Percentiles rank a stretch among this genome's conserved stretches.
Evolutionary conservation across 2,888 invertebrate species (phyloP).

Genomic region (Lucinisca nassula): DNA sequence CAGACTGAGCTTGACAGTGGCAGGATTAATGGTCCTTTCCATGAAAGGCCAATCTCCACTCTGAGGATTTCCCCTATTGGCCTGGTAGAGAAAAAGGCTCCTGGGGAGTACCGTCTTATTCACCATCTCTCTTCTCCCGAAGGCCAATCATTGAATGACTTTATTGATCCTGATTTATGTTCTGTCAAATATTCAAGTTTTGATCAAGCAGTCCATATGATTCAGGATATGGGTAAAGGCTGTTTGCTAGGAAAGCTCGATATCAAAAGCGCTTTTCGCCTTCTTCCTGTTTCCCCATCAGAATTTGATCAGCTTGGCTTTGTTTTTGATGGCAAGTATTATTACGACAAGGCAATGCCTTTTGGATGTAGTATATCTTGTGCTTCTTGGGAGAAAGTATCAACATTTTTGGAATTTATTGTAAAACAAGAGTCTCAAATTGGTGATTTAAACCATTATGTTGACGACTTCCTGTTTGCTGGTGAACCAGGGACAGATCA

Average conservation of each 20-base stretch:
- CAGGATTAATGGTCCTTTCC: not conserved
- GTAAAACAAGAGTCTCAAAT: no score
- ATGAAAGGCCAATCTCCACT: not conserved
- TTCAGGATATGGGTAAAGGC: constrained; percentile 2
- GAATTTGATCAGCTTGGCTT: no score
- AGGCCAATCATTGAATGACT: constrained; percentile 20
- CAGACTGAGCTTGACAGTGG: not conserved
- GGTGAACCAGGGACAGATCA: no score
- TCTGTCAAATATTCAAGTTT: constrained; percentile 32
- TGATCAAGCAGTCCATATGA: not conserved
- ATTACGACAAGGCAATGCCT: constrained; percentile 31
- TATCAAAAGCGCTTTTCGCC: no score
- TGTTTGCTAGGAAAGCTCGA: constrained; percentile 14
- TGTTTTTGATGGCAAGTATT: no score
- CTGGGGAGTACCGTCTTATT: no score
- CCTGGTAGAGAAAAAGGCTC: not conserved
- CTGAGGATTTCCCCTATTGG: not conserved
- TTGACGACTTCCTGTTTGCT: no score
- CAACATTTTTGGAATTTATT: no score
- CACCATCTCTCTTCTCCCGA: no score
- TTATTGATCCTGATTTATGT: constrained; percentile 24
- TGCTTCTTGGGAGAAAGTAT: not conserved
- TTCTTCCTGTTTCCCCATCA: no score
- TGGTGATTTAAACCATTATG: no score
- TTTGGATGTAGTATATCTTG: not conserved